Evolutionary conservation across 2,888 invertebrate species (phyloP).

Genomic region (Alcis repandata): DNA sequence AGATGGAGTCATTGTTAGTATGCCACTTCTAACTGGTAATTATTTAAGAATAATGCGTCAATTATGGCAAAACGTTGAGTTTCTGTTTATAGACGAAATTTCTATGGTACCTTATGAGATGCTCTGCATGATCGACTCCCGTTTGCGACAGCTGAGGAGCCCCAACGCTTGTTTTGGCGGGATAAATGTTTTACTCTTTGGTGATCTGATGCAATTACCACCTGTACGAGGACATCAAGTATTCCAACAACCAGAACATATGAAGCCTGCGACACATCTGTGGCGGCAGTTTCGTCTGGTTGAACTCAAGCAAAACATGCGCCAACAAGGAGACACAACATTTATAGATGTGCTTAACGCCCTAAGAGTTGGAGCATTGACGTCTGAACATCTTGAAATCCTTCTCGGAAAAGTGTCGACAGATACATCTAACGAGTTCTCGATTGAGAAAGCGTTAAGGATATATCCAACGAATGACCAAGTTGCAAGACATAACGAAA

Average conservation of each 20-base stretch:
- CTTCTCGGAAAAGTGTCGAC: background rate
- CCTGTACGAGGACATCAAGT: background rate
- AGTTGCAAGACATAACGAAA: background rate
- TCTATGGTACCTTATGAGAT: conserved; percentile 4
- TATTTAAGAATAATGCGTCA: background rate
- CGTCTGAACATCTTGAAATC: background rate
- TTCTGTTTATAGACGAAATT: conserved; percentile 6
- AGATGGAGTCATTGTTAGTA: background rate
- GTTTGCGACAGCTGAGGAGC: background rate
- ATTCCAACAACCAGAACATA: background rate
- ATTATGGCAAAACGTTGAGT: background rate
- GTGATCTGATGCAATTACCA: conserved; percentile 3
- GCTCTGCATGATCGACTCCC: background rate
- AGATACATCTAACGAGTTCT: background rate
- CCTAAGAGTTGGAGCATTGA: background rate
- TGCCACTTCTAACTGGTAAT: background rate
- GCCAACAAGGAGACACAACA: background rate
- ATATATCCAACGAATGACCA: background rate
- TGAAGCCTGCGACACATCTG: background rate
- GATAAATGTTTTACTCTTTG: conserved; percentile 4
- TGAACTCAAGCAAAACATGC: conserved; percentile 6
- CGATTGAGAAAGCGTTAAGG: background rate
- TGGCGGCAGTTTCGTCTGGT: background rate
- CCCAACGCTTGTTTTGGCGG: background rate
- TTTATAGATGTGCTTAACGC: background rate